Conservation (phyloP, 2,797 vertebrate genomes). For the Prunella strophiata region DNA sequence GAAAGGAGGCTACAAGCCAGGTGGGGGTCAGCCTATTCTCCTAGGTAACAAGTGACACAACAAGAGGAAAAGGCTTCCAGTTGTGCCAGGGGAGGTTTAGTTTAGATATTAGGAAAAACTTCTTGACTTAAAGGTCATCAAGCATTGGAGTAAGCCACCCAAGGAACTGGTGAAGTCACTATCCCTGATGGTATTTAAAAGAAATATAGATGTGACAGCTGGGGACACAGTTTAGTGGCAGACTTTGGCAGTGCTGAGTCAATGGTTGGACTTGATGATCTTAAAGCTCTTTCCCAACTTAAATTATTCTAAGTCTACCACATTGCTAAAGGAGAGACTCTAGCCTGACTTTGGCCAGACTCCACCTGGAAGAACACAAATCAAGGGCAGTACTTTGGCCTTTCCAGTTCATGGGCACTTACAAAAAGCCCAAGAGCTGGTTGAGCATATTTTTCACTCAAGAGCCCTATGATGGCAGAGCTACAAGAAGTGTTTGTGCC, state of each 20-base stretch:
- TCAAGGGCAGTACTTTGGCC: not conserved
- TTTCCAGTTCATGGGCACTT: not conserved
- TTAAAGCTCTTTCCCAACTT: not conserved
- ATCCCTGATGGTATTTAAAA: not conserved
- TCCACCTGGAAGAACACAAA: not conserved
- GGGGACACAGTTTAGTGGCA: not conserved
- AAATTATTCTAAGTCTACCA: not conserved
- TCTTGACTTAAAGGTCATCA: fast-evolving
- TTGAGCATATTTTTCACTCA: not conserved
- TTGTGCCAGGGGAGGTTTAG: fast-evolving
- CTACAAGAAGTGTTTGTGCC: not conserved
- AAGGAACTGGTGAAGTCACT: not conserved
- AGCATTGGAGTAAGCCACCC: not conserved
- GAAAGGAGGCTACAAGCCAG: not conserved
- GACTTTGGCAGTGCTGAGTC: not conserved
- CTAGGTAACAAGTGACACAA: fast-evolving
- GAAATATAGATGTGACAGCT: fast-evolving
- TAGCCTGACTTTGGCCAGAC: not conserved
- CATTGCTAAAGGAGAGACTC: not conserved
- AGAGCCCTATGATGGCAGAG: not conserved
- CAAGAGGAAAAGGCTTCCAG: not conserved
- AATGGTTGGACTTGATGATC: fast-evolving
- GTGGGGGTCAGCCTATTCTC: fast-evolving
- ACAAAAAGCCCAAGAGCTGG: not conserved
- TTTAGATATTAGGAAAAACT: not conserved